Conservation (phyloP, 2,113 vertebrate species). For the Sardina pilchardus region DNA sequence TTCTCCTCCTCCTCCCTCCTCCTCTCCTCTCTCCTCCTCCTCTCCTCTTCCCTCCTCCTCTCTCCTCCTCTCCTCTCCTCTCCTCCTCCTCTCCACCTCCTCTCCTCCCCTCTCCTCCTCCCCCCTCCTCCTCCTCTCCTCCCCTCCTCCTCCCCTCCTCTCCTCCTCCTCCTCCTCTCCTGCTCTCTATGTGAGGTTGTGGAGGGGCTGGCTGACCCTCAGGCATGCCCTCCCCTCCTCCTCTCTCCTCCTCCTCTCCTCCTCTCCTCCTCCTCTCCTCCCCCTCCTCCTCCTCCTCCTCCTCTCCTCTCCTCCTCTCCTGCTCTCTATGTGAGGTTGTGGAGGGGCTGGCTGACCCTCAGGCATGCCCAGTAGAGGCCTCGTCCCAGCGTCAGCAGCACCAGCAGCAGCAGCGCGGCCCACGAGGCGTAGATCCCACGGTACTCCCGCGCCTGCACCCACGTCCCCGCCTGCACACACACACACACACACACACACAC, state of each 20-base stretch:
- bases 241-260: neutral
- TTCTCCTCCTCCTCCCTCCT: neutral
- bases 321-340: constrained; percentile 71
- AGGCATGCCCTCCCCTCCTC: neutral
- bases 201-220: too few relatives aligned
- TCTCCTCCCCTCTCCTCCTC: neutral
- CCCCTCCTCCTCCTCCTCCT: too few relatives aligned
- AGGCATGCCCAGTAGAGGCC: constrained; percentile 89
- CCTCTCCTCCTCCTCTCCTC: neutral
- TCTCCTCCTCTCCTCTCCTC: neutral
- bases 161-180: too few relatives aligned
- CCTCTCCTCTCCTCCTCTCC: too few relatives aligned
- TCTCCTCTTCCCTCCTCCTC: constrained; percentile 6
- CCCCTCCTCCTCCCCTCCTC: too few relatives aligned
- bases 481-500: neutral
- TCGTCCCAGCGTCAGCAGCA: constrained; percentile 80
- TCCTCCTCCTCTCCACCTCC: neutral
- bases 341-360: constrained; percentile 76
- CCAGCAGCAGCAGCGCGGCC: constrained; percentile 81
- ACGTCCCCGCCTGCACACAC: constrained; percentile 79
- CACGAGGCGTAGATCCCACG: constrained; percentile 87
- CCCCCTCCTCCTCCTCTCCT: neutral
- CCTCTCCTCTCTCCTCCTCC: neutral
- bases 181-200: too few relatives aligned
- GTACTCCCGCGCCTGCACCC: constrained; percentile 77